A percentile compares a stretch with the other conserved stretches of the same genome.
phyloP scores from a whole-genome alignment of 2,888 invertebrate genomes.

The Eupithecia dodoneata region DNA sequence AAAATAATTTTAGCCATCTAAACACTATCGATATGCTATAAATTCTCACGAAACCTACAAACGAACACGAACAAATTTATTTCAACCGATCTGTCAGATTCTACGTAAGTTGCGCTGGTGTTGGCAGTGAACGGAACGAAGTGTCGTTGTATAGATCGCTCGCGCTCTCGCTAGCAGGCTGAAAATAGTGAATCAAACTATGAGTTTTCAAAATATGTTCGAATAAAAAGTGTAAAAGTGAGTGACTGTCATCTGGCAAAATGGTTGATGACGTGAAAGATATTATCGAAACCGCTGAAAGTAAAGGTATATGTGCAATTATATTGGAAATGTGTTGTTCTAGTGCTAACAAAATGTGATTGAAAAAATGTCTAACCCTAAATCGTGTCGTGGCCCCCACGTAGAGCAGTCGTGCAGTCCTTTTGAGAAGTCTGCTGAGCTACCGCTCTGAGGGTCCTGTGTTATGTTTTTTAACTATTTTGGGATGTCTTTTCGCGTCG shows the following conservation, averaged over 20 bases:
- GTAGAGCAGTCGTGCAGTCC: conserved; percentile 76
- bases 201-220: conserved; percentile 84
- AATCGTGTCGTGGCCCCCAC: conserved; percentile 83
- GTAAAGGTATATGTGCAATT: conserved; percentile 81
- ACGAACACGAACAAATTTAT: conserved; percentile 24
- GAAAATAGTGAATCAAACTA: conserved; percentile 83
- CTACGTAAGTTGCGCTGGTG: conserved; percentile 40
- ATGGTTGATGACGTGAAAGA: conserved; percentile 84
- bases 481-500: conserved; percentile 78
- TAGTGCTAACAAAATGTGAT: conserved; percentile 76
- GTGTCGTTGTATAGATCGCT: conserved; percentile 82
- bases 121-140: conserved; percentile 83
- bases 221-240: conserved; percentile 82
- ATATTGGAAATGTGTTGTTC: conserved; percentile 74
- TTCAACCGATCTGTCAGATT: conserved; percentile 58
- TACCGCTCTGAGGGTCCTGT: conserved; percentile 69
- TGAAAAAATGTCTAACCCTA: conserved; percentile 80
- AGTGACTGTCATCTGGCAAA: conserved; percentile 83
- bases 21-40: not conserved
- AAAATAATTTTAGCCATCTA: not conserved
- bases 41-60: not conserved
- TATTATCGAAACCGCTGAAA: conserved; percentile 82
- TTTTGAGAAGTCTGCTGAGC: conserved; percentile 79
- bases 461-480: conserved; percentile 80
- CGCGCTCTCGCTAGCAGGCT: conserved; percentile 81